phyloP scores from a whole-genome alignment of 30 jellyfish, hydroid and myxozoan genomes.

The Morbakka virulenta region DNA sequence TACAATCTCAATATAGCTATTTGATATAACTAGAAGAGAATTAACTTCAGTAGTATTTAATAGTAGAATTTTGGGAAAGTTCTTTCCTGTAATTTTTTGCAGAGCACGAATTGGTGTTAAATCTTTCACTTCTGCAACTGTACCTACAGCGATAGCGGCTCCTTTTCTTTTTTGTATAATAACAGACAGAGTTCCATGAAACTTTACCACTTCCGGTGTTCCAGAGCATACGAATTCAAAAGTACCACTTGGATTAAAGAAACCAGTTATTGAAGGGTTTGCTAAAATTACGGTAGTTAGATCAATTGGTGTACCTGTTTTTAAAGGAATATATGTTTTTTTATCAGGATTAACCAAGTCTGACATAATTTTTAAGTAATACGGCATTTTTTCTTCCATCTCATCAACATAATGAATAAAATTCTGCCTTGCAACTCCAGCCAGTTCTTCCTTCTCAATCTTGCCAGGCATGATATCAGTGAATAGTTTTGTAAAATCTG shows the following conservation, averaged over 20 bases:
- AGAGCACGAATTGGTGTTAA: conserved; percentile 39
- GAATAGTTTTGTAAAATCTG: conserved; percentile 10
- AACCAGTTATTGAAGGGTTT: conserved; percentile 36
- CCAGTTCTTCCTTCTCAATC: conserved; percentile 21
- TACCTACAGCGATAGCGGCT: conserved; percentile 26
- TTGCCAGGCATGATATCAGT: conserved; percentile 16
- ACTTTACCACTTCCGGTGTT: conserved; percentile 26
- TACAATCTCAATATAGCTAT: conserved; percentile 40
- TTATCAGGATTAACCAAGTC: too few relatives aligned
- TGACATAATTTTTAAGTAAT: too few relatives aligned
- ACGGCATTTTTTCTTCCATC: too few relatives aligned
- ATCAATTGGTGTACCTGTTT: too few relatives aligned
- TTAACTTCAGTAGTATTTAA: conserved; percentile 30
- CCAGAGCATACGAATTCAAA: conserved; percentile 48
- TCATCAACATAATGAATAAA: too few relatives aligned
- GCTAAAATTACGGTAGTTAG: conserved; percentile 21
- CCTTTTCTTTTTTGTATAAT: conserved; percentile 57
- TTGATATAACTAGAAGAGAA: conserved; percentile 48
- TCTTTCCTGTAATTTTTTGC: conserved; percentile 46
- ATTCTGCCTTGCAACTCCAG: too few relatives aligned
- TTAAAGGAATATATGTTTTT: too few relatives aligned
- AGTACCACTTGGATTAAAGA: conserved; percentile 49
- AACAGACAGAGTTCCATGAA: conserved; percentile 36
- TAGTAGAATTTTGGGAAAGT: conserved; percentile 54
- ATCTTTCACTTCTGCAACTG: conserved; percentile 29